Conservation (phyloP, 2,888 invertebrate genomes). For the Miltochrista miniata region DNA sequence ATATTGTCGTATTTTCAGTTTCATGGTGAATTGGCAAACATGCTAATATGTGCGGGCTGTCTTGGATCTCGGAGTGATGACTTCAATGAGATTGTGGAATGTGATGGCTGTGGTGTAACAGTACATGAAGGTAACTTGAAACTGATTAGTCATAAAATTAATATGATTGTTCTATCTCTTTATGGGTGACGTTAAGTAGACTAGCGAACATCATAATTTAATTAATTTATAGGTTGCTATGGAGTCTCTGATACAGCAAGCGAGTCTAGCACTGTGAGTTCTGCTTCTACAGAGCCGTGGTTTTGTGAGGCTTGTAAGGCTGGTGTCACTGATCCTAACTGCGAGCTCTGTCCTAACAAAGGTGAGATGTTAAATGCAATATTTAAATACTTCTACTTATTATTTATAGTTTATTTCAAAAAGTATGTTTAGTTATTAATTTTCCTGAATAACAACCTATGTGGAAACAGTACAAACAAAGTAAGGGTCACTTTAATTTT, state of each 20-base stretch:
- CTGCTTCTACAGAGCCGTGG: constrained; percentile 99
- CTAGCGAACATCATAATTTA: no score
- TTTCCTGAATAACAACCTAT: no score
- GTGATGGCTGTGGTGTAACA: constrained; percentile 97
- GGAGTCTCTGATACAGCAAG: constrained; percentile 96
- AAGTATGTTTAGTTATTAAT: no score
- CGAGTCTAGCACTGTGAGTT: constrained; percentile 95
- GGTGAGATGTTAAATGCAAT: constrained; percentile 63
- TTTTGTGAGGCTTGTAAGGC: constrained; percentile 99
- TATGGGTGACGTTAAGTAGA: no score
- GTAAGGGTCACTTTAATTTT: no score
- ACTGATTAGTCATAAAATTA: no score
- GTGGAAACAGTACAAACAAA: no score
- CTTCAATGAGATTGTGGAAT: constrained; percentile 98
- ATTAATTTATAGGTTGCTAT: constrained; percentile 88
- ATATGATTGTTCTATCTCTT: no score
- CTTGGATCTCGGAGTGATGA: constrained; percentile 96
- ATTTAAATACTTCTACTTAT: no score
- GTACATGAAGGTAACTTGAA: constrained; percentile 97
- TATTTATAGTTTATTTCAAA: no score
- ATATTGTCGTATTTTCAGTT: constrained; percentile 46
- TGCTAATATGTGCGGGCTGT: constrained; percentile 96
- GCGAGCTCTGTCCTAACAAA: constrained; percentile 97
- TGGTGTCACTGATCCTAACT: constrained; percentile 93
- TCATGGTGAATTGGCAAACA: constrained; percentile 83